phyloP scores from a whole-genome alignment of 2,797 vertebrate genomes.

The Myiotriccus ornatus region DNA sequence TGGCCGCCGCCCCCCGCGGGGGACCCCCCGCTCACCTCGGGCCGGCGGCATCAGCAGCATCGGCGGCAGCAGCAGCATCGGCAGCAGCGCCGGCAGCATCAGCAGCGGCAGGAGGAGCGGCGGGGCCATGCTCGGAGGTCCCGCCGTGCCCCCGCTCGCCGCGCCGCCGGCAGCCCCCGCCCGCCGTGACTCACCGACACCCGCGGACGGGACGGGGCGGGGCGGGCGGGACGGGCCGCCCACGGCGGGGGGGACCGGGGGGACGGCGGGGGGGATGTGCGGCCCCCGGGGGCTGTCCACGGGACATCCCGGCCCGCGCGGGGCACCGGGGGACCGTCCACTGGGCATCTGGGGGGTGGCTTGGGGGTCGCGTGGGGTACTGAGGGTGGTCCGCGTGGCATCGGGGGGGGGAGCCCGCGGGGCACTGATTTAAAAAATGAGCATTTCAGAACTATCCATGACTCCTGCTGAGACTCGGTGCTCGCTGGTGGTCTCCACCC shows the following conservation, averaged over 20 bases:
- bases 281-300: background rate
- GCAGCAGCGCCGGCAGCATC: background rate
- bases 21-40: background rate
- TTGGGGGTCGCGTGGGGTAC: too few relatives aligned
- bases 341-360: background rate
- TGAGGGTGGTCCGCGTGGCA: background rate
- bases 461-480: background rate
- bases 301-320: background rate
- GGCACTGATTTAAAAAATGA: background rate
- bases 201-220: background rate
- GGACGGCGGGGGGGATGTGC: background rate
- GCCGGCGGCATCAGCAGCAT: background rate
- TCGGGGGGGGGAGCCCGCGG: background rate
- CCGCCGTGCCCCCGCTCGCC: background rate
- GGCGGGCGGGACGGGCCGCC: background rate
- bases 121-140: background rate
- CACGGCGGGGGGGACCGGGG: background rate
- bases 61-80: background rate
- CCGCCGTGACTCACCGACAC: background rate
- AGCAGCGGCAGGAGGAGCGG: background rate
- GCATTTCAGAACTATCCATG: background rate
- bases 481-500: background rate
- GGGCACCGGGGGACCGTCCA: background rate
- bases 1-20: background rate
- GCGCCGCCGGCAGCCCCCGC: background rate